These are phyloP conservation scores for Ditylenchus weischeri DNA, from an alignment of 2,888 invertebrate species.

Conservation along the genomic window DNA sequence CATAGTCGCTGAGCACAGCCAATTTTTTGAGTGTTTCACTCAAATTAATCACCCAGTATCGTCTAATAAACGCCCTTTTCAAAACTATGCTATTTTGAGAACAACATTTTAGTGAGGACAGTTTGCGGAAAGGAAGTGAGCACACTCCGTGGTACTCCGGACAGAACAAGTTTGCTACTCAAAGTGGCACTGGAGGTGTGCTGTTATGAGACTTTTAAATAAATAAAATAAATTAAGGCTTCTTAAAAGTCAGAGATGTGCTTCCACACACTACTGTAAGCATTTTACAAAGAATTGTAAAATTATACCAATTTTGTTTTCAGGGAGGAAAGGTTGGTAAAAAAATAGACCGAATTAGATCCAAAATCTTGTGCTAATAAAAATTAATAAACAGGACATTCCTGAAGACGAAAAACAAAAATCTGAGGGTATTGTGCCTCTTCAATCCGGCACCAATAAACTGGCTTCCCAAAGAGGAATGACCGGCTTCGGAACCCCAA, in stretches of 20 bases:
- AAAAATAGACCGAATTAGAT: too few relatives aligned
- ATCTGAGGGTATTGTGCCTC: constrained; percentile 58
- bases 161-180: constrained; percentile 58
- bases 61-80: too few relatives aligned
- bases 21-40: too few relatives aligned
- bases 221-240: background rate
- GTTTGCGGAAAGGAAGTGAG: constrained; percentile 53
- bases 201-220: constrained; percentile 26
- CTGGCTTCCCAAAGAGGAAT: constrained; percentile 64
- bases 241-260: constrained; percentile 56
- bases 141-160: constrained; percentile 59
- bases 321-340: background rate
- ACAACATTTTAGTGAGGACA: constrained; percentile 50
- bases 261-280: constrained; percentile 49
- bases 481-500: constrained; percentile 64
- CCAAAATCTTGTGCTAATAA: too few relatives aligned
- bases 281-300: background rate
- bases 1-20: too few relatives aligned
- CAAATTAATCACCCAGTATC: too few relatives aligned
- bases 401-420: constrained; percentile 52
- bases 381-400: constrained; percentile 44
- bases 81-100: background rate
- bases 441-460: constrained; percentile 64
- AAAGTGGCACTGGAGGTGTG: constrained; percentile 48
- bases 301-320: background rate